Percentiles rank a stretch among this genome's conserved stretches.
These are phyloP conservation scores for Eupithecia dodoneata DNA, from an alignment of 2,888 invertebrate species.

Conservation along the genomic window DNA sequence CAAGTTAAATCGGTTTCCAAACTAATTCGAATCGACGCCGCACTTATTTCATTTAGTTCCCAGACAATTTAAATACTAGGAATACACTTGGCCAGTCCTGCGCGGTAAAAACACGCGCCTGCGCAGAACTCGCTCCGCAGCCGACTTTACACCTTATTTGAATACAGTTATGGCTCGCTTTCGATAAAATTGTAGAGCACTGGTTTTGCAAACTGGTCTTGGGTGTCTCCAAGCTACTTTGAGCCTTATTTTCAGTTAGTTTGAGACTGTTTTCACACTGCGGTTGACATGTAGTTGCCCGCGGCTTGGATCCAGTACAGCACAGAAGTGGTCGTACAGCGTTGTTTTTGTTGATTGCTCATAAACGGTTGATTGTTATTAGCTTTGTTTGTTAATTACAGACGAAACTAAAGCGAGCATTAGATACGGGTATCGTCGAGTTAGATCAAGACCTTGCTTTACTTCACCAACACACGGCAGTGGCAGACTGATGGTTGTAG, in stretches of 20 bases:
- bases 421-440: not conserved
- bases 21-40: constrained; percentile 9
- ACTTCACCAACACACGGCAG: not conserved
- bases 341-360: constrained; percentile 3
- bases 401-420: constrained; percentile 1
- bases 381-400: not conserved
- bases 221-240: constrained; percentile 1
- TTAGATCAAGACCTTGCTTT: not conserved
- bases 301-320: constrained; percentile 25
- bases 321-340: constrained; percentile 1
- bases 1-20: not conserved
- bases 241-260: not conserved
- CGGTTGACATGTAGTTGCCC: constrained; percentile 17
- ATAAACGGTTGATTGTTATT: constrained; percentile 12
- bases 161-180: constrained; percentile 19
- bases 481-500: not conserved
- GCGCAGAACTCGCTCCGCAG: constrained; percentile 19
- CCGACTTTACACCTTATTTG: constrained; percentile 20
- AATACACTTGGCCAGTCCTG: constrained; percentile 33
- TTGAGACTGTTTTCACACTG: constrained; percentile 5
- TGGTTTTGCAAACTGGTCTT: constrained; percentile 20
- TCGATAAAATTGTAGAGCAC: constrained; percentile 21
- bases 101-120: constrained; percentile 30
- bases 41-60: constrained; percentile 34
- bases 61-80: constrained; percentile 44